These are phyloP conservation scores for Taenaris catops DNA, from an alignment of 2,888 invertebrate genomes.

Conservation along the genomic window DNA sequence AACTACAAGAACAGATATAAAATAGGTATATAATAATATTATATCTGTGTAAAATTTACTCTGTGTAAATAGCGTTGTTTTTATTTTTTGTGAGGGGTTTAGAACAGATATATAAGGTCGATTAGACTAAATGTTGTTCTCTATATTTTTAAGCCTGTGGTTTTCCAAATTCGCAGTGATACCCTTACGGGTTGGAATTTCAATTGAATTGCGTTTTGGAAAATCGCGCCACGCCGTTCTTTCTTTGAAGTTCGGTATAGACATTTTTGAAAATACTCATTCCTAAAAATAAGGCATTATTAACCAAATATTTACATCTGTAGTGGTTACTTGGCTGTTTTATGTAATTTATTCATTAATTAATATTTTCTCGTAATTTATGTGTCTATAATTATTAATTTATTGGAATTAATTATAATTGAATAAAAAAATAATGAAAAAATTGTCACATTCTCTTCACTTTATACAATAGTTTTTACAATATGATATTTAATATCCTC, in stretches of 20 bases:
- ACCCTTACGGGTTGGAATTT: conserved; percentile 20
- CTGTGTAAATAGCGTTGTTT: too few species aligned
- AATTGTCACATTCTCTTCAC: conserved; percentile 78
- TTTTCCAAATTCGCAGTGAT: conserved; percentile 43
- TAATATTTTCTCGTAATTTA: conserved; percentile 77
- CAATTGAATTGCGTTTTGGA: conserved; percentile 38
- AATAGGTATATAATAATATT: too few species aligned
- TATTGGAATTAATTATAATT: conserved; percentile 75
- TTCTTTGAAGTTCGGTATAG: conserved; percentile 50
- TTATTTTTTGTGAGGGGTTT: conserved; percentile 7
- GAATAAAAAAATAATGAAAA: conserved; percentile 66
- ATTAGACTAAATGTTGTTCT: conserved; percentile 72
- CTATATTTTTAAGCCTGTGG: conserved; percentile 63
- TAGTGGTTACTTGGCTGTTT: conserved; percentile 77
- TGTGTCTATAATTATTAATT: conserved; percentile 78
- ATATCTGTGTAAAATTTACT: too few species aligned
- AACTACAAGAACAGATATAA: too few species aligned
- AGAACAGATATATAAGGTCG: conserved; percentile 31
- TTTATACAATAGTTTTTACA: conserved; percentile 81
- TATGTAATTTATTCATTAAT: conserved; percentile 71
- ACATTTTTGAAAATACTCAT: conserved; percentile 69
- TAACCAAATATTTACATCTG: conserved; percentile 75
- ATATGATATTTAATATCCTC: conserved; percentile 81
- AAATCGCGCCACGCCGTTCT: conserved; percentile 49
- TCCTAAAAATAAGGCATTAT: conserved; percentile 71